Base-by-base conservation (phyloP, 2,113 vertebrate genomes). In the Perognathus longimembris region DNA sequence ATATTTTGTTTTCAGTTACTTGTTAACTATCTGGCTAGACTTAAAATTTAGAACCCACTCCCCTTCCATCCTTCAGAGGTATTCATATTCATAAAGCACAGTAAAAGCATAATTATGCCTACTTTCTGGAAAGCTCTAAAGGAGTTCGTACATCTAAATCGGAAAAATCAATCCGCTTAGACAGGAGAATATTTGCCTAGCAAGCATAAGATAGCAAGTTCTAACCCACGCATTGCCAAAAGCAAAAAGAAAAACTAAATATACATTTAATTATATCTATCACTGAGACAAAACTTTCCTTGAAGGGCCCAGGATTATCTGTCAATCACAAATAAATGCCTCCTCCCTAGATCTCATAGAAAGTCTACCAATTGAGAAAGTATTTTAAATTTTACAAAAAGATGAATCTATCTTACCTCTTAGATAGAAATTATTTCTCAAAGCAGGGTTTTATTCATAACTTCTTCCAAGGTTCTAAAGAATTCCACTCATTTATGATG, bases 331-430 rank as follows among this genome's bases (percentile, higher is more conserved):
- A 92, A 20, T 63, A 90, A 96, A 91, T 70, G 6, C 8, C 85
- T 85, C 81, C 57, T 66, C 59, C 88, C 69, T 70, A 20, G 6
- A 70, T 71, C 5, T 22, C 12, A 66, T 3, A n/a, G 2, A 82
- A 80, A 94, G 61, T 7, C 12, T 20, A 69, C 7, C 11, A 88
- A 94, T 21, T 14, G 26, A 86, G 30, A 81, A 89, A 93, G 26
- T 73, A 86, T 71, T 94, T 84, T 64, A 66, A 84, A 91, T 87
- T 70, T 78, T 86, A 84, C 59, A 54, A 80, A 71, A 85, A 79
- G 28, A 81, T 79, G 24, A 83, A n/a, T 79, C 30, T 82, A 34
- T 24, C 9, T 84, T 95, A 73, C 3, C 20, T 79, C 38, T 78
- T 28, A 88, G 17, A 78, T 28, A 38, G 22, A 76, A 90, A 95